Percentiles rank a stretch among this genome's conserved stretches.
Conservation (phyloP, 2,888 invertebrate species). For the Drosophila lacicola region DNA sequence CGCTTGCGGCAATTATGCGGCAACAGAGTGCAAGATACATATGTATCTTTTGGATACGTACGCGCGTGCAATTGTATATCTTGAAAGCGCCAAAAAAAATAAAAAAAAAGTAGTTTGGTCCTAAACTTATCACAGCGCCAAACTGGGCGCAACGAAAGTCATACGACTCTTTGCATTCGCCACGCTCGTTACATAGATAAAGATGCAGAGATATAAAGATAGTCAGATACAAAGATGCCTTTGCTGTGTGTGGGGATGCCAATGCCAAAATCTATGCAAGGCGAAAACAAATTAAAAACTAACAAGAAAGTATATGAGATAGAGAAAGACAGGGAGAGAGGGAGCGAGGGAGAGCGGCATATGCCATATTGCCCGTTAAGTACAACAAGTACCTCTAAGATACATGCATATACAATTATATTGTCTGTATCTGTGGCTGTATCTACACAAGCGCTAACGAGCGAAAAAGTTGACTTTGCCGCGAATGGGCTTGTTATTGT, state of each 20-base stretch:
- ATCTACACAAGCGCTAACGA: slow-evolving; percentile 52
- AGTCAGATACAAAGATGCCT: slow-evolving; percentile 30
- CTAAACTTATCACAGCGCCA: slow-evolving; percentile 39
- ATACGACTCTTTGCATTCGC: slow-evolving; percentile 59
- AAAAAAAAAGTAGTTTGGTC: slow-evolving; percentile 26
- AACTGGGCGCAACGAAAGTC: slow-evolving; percentile 63
- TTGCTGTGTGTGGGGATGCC: slow-evolving; percentile 42
- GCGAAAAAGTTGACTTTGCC: slow-evolving; percentile 55
- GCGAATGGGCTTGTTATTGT: slow-evolving; percentile 44
- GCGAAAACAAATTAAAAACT: slow-evolving; percentile 49
- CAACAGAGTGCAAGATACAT: slow-evolving; percentile 51
- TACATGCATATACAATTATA: slow-evolving; percentile 33
- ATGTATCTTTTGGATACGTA: slow-evolving; percentile 1
- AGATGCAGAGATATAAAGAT: slow-evolving; percentile 27
- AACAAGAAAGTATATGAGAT: slow-evolving; percentile 21
- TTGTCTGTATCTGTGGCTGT: slow-evolving; percentile 25
- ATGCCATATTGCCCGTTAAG: slow-evolving; percentile 48
- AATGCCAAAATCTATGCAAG: slow-evolving; percentile 54
- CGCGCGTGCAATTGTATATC: slow-evolving; percentile 1
- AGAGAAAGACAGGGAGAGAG: slow-evolving; percentile 1
- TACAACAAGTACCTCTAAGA: slow-evolving; percentile 63
- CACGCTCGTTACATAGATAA: slow-evolving; percentile 60
- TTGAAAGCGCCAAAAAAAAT: slow-evolving; percentile 24
- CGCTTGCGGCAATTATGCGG: slow-evolving; percentile 70
- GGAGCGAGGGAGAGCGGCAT: slow-evolving; percentile 25